These are phyloP conservation scores for Brachionichthys hirsutus DNA, from an alignment of 2,113 vertebrate species.

Conservation along the genomic window DNA sequence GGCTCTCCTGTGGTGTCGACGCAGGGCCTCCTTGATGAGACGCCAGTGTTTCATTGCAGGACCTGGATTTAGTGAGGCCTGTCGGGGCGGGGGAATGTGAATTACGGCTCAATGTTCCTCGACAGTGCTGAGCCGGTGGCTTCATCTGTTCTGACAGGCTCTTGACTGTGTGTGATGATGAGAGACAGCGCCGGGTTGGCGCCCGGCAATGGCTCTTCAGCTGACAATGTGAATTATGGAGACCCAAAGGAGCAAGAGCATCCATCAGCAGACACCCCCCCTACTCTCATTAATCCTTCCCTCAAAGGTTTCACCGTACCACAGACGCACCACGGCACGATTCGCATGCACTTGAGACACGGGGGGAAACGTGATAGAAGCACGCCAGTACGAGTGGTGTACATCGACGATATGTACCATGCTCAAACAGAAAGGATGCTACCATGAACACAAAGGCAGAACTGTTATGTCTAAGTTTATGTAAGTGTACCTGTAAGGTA, in stretches of 20 bases:
- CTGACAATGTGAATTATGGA: constrained; percentile 81
- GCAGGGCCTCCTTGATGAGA: constrained; percentile 51
- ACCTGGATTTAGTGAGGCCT: constrained; percentile 69
- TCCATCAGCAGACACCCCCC: constrained; percentile 73
- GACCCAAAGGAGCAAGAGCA: constrained; percentile 62
- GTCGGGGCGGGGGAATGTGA: constrained; percentile 66
- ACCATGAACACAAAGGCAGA: too few species aligned
- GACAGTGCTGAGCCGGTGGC: constrained; percentile 73
- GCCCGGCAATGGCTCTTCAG: constrained; percentile 63
- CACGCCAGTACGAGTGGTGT: neutral
- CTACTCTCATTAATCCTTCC: constrained; percentile 61
- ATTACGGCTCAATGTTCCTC: constrained; percentile 73
- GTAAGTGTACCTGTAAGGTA: too few species aligned
- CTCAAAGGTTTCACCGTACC: constrained; percentile 49
- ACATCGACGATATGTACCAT: too few species aligned
- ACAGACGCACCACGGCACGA: constrained; percentile 20
- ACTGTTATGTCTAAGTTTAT: too few species aligned
- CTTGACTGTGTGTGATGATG: constrained; percentile 78
- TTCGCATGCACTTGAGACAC: constrained; percentile 21
- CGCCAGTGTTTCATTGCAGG: constrained; percentile 46
- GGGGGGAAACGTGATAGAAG: constrained; percentile 12
- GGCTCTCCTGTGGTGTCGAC: constrained; percentile 30
- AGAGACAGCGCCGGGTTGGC: constrained; percentile 73
- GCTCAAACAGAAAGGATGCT: too few species aligned
- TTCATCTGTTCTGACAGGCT: constrained; percentile 78